Evolutionary conservation across 2,113 vertebrate genomes (phyloP), one percentile per base, ranked within the genome.

Genomic region (Alethe castanea): DNA sequence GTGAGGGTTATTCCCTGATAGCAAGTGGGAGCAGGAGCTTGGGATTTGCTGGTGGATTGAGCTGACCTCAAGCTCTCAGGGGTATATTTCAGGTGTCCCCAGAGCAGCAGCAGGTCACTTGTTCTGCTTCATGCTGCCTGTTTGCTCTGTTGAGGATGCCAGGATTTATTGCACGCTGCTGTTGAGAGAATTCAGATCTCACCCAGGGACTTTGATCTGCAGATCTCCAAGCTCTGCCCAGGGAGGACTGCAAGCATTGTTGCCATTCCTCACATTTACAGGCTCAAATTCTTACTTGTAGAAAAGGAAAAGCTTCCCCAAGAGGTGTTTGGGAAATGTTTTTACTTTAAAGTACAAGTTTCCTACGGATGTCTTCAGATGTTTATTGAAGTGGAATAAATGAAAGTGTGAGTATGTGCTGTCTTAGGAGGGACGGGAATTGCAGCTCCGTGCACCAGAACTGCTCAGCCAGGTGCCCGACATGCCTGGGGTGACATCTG

Each of bases 381-480:
- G 74, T 79, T 95, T 92, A 72, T 57, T 92, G 94, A 88, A 74
- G 90, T 70, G 88, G 71, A 95, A 90, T 80, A 93, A 90, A 92
- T 36, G 82, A 59, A 65, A 71, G 73, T 20, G 45, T 66, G 36
- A 64, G 78, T 15, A 47, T 28, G 65, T 0, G 2, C 74, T 45
- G 86, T 67, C 28, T 50, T 26, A 12, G 73, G 67, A 29, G 52
- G 28, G 71, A 50, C 8, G n/a, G 56, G 71, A 57, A 50, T 57
- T 47, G 26, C 89, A 77, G 79, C 57, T 72, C 38, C 0, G 9
- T 7, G 42, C 29, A 47, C 45, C 62, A 80, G 53, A 84, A 53
- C 60, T 1, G 1, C 70, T 79, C 82, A 74, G 59, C 67, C 54
- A n/a, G 84, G 53, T 8, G 4, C 47, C 74, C 3, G 0, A 23